Base-by-base conservation (phyloP, 2,888 invertebrate genomes). In the Acronicta alni region DNA sequence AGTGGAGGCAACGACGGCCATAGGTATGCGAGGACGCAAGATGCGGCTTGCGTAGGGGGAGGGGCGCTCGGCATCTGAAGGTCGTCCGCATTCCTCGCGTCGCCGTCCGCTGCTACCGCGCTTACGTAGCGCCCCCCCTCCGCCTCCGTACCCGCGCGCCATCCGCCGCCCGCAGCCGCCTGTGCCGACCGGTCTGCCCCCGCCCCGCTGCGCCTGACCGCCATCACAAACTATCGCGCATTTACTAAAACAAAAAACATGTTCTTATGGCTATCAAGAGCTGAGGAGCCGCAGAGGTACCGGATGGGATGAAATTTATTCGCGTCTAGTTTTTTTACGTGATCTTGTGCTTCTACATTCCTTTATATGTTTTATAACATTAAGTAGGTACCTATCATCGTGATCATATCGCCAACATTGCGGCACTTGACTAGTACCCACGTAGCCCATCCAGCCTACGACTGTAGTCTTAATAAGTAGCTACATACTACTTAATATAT, bases 51-150 rank as follows among this genome's bases (percentile, higher is more conserved):
- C 88, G 87, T 84, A 81, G 86, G 89, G 91, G 92, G 93, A 90
- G 92, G 92, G 92, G 93, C 90, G 89, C 86, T 91, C 92, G 93
- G 92, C 90, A 93, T 93, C 90, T 93, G 93, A 94, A 94, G 94
- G 94, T 93, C 94, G 93, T 91, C 94, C 93, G 93, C 94, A 94
- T 94, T 93, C 94, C 93, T 89, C 88, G 89, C 92, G 92, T 92
- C 93, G 92, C 92, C 92, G 92, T 89, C 93, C 93, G 92, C 92
- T 86, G 93, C 94, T 93, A 93, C 94, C 93, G 93, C 93, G 93
- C 93, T 94, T 94, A 94, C 94, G 94, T 94, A 93, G 93, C 93
- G 91, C 91, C 92, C 87, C 83, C 83, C 80, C 72, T 77, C 75
- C 69, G 67, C 63, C 69, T 61, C 64, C 65, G 69, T 63, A 77